phyloP scores from a whole-genome alignment of 1,140 invertebrate genomes.

The Formica exsecta region DNA sequence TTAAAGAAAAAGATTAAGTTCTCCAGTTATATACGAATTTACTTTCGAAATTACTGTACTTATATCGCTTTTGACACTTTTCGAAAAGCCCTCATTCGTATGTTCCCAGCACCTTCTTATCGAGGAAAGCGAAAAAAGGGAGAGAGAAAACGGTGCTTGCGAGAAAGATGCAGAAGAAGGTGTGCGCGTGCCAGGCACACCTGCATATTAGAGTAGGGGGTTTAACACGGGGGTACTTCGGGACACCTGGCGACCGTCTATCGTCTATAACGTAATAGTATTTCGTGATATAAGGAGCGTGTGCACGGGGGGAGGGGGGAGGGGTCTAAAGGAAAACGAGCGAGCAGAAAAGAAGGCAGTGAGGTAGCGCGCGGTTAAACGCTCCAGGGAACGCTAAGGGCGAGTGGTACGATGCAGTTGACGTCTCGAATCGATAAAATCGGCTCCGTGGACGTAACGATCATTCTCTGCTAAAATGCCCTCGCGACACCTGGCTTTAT shows the following conservation, averaged over 20 bases:
- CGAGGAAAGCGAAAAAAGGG: constrained; percentile 45
- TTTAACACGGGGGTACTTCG: constrained; percentile 60
- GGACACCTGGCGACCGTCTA: constrained; percentile 76
- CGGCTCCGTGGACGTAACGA: constrained; percentile 51
- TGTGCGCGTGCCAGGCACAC: constrained; percentile 76
- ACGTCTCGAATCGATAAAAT: constrained; percentile 74
- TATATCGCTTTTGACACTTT: constrained; percentile 3
- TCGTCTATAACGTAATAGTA: constrained; percentile 73
- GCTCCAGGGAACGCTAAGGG: constrained; percentile 24
- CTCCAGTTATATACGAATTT: constrained; percentile 10
- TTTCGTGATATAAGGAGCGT: constrained; percentile 65
- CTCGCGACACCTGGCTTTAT: constrained; percentile 54
- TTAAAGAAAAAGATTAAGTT: neutral
- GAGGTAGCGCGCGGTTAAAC: constrained; percentile 59
- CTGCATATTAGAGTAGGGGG: constrained; percentile 70
- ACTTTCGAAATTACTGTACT: constrained; percentile 17
- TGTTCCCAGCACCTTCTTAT: constrained; percentile 26
- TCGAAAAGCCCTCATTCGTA: neutral
- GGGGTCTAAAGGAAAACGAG: constrained; percentile 52
- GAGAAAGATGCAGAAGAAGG: constrained; percentile 48
- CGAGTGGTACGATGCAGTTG: constrained; percentile 55
- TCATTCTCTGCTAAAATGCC: constrained; percentile 45
- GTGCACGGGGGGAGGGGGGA: neutral
- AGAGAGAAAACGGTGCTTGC: constrained; percentile 27
- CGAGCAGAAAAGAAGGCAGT: constrained; percentile 61